Evolutionary conservation across 2,113 vertebrate species (phyloP), one percentile per base, ranked within the genome.

Genomic region (Nettapus auritus): DNA sequence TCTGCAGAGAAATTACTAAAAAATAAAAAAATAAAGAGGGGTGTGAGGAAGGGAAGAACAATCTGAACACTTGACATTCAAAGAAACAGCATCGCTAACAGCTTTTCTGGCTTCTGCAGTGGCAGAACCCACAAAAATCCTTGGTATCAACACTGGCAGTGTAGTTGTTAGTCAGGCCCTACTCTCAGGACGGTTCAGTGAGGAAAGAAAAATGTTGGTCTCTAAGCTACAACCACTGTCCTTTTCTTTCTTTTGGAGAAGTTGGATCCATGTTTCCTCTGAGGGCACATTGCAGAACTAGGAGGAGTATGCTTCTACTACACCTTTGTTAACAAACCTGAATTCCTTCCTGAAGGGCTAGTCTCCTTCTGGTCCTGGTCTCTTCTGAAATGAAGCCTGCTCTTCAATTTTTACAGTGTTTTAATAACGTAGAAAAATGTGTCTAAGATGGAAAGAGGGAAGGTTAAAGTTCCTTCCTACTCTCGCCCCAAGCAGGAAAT

Each of bases 401-500:
- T 74, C 23, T 40, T 40, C 38, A 40, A 9, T 67, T 90, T 78
- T 57, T 66, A 13, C 67, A 14, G 28, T 82, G 50, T 28, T 42
- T 90, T 92, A 81, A 63, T 76, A 93, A 90, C 23, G 53, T 46
- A 19, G 57, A 55, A 59, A 88, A 90, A 89, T 33, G 62, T 25
- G 25, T 77, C 40, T 59, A 13, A 6, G 2, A 76, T 63, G 57
- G 81, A 90, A 87, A 76, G 36, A 80, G 4, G 40, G 50, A 95
- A 62, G n/a, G 63, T 59, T 87, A 89, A 89, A 93, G 89, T 79
- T 67, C 46, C 82, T 95, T 91, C 82, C 40, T 76, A 18, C 53
- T 95, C 38, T 70, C 42, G 46, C 86, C 36, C 50, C 64, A 46
- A 93, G 92, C 74, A 93, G 81, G 78, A 96, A 93, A 92, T 82